Evolutionary conservation across 2,113 vertebrate genomes (phyloP), one percentile per base, ranked within the genome.

Genomic region (Plecturocebus donacophilus): DNA sequence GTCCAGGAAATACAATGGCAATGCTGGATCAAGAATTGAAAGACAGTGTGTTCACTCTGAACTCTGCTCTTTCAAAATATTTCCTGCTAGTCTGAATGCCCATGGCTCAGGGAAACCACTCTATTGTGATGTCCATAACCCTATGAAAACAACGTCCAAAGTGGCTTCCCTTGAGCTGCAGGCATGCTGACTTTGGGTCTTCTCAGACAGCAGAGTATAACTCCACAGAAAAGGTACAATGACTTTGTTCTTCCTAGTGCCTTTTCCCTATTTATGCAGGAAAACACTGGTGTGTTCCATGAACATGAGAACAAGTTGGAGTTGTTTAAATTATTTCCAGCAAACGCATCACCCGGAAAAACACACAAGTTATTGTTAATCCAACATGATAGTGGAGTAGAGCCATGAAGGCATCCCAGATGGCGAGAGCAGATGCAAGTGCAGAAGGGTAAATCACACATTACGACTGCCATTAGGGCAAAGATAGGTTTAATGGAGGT

Each of bases 401-500:
- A 91, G 32, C 19, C 8, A 1, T 61, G 52, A 88, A 87, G 25
- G 96, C 81, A 58, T 84, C 94, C 81, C 56, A 96, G 82, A 32
- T 98, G 90, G 96, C 40, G 70, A 27, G 71, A 23, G 90, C 96
- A 97, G 30, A 87, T 96, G 84, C 14, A 88, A 87, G 92, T 96
- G 14, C 30, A 68, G 73, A 35, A 89, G 87, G 25, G 54, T 97
- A n/a, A 89, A 25, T 95, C 96, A 89, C 95, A 96, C 95, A 49
- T 97, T 82, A 90, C 35, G 42, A 92, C 87, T 83, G 68, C 79
- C 91, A 93, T 49, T 7, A 94, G 68, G 52, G 66, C 97, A 52
- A 86, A 96, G 95, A 77, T 45, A 52, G 84, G 80, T 97, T 89
- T 56, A 4, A 25, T 95, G 96, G 96, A 85, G 96, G 97, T 96